A percentile compares a stretch with the other conserved stretches of the same genome.
Conservation (phyloP, 2,797 vertebrate species). For the Okamejei kenojei region DNA sequence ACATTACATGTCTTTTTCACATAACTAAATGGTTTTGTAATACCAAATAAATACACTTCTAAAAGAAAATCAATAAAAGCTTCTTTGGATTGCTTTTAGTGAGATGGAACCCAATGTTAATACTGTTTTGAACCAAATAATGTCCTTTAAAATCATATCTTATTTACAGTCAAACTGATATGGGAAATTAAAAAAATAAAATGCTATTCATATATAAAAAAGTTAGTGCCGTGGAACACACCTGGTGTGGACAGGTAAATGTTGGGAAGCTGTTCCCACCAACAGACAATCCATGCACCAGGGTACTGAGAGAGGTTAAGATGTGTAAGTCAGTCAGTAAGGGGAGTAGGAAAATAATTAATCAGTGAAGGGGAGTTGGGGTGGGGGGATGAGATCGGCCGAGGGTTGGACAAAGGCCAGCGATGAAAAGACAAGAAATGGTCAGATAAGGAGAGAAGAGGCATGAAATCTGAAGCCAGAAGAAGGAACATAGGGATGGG, state of each 20-base stretch:
- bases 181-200: neutral
- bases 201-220: neutral
- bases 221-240: neutral
- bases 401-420: too few species aligned
- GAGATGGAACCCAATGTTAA: neutral
- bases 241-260: neutral
- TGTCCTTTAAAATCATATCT: neutral
- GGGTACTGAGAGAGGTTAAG: too few species aligned
- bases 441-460: too few species aligned
- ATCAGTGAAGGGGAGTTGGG: too few species aligned
- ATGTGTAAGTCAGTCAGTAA: too few species aligned
- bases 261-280: too few species aligned
- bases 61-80: neutral
- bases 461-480: too few species aligned
- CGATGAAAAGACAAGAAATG: too few species aligned
- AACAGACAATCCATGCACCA: too few species aligned
- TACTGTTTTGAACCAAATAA: neutral
- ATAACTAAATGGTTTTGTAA: neutral
- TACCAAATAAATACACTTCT: neutral
- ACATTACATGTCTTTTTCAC: neutral
- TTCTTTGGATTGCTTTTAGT: neutral
- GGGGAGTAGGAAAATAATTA: too few species aligned
- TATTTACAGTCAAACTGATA: neutral
- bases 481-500: too few species aligned
- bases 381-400: too few species aligned